Percentiles rank a stretch among this genome's conserved stretches.
Conservation (phyloP, 2,888 invertebrate species). For the Drosophila peninsularis region DNA sequence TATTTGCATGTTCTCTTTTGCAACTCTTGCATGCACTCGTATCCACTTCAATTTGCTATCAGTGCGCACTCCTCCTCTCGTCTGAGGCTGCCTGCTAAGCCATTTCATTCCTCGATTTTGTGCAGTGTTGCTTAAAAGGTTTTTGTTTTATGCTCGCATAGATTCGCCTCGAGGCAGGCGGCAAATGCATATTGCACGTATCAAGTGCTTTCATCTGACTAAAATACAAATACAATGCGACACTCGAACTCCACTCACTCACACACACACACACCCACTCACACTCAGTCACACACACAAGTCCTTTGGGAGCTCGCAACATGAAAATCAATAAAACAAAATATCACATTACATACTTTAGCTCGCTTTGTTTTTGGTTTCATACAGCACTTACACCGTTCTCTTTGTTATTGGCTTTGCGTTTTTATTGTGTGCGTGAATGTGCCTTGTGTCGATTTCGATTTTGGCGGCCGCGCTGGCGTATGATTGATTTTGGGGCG, state of each 20-base stretch:
- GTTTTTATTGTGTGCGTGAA: not conserved
- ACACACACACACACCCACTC: constrained; percentile 2
- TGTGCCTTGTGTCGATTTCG: constrained; percentile 55
- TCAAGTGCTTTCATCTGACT: constrained; percentile 59
- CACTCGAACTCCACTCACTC: constrained; percentile 18
- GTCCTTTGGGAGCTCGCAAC: constrained; percentile 9
- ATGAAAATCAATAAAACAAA: constrained; percentile 73
- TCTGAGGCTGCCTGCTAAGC: not conserved
- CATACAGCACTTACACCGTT: constrained; percentile 13
- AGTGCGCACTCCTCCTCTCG: not conserved
- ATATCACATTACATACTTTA: constrained; percentile 69
- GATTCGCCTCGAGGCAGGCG: constrained; percentile 53
- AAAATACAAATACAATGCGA: constrained; percentile 45
- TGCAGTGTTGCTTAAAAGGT: constrained; percentile 20
- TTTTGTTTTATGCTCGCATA: constrained; percentile 36
- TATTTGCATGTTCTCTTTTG: not conserved
- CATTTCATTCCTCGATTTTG: not conserved
- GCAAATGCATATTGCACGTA: constrained; percentile 66
- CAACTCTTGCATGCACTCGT: not conserved
- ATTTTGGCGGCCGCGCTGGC: constrained; percentile 59
- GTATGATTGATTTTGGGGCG: constrained; percentile 70
- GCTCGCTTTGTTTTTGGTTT: constrained; percentile 53
- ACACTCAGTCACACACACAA: constrained; percentile 1
- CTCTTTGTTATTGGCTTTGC: constrained; percentile 2
- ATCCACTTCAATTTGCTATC: not conserved